phyloP scores from a whole-genome alignment of 1,140 invertebrate genomes.

The Ceratoteleas bidentatus region DNA sequence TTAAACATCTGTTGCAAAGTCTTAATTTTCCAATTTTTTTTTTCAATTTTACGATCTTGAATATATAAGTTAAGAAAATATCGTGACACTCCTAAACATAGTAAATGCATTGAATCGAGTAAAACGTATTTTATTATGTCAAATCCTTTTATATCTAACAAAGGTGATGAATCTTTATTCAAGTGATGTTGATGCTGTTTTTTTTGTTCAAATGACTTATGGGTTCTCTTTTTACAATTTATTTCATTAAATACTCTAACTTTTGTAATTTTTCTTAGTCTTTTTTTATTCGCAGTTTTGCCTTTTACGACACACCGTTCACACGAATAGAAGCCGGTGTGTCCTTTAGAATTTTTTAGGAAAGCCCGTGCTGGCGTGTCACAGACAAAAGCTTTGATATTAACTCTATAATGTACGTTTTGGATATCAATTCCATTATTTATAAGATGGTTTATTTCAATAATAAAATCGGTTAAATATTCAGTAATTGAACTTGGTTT shows the following conservation, averaged over 20 bases:
- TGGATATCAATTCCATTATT: neutral
- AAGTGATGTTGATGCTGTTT: neutral
- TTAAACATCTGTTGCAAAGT: neutral
- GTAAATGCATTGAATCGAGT: constrained; percentile 51
- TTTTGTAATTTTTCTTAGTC: constrained; percentile 4
- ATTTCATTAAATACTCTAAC: constrained; percentile 33
- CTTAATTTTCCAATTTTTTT: neutral
- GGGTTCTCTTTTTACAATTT: constrained; percentile 11
- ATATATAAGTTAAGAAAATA: constrained; percentile 28
- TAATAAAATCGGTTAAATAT: neutral
- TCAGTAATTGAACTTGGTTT: neutral
- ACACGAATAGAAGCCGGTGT: constrained; percentile 52
- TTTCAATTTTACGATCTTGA: neutral
- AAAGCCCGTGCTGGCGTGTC: constrained; percentile 54
- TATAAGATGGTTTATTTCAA: neutral
- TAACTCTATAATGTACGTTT: constrained; percentile 18
- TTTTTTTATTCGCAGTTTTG: constrained; percentile 23
- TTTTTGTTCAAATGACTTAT: neutral
- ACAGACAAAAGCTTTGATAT: constrained; percentile 27
- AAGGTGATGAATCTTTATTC: constrained; percentile 3
- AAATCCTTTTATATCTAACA: constrained; percentile 12
- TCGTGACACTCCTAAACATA: constrained; percentile 32
- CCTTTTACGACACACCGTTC: constrained; percentile 39
- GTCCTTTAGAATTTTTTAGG: constrained; percentile 53
- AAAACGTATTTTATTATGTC: constrained; percentile 27